These are phyloP conservation scores for Hemitrygon akajei DNA, from an alignment of 2,797 vertebrate genomes.

Conservation along the genomic window DNA sequence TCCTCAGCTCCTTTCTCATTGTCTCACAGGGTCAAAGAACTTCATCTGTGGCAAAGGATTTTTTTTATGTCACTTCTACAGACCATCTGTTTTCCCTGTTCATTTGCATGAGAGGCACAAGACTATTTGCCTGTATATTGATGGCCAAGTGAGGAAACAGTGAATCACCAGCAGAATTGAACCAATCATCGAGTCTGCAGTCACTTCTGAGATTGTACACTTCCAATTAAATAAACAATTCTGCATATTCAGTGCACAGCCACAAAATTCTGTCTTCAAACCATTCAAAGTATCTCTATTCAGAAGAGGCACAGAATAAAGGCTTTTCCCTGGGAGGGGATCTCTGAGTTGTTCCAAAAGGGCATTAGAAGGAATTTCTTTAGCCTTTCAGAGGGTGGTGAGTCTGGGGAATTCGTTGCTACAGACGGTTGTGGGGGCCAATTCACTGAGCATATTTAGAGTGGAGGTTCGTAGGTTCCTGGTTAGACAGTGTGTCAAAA, in stretches of 20 bases:
- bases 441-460: no score
- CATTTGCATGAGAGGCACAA: constrained; percentile 16
- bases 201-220: neutral
- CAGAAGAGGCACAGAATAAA: neutral
- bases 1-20: neutral
- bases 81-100: constrained; percentile 15
- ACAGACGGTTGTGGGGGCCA: no score
- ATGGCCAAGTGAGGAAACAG: neutral
- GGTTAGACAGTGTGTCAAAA: no score
- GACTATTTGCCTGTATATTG: neutral
- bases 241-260: neutral
- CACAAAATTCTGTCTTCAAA: neutral
- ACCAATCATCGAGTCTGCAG: neutral
- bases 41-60: constrained; percentile 20
- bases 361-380: neutral
- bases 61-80: neutral
- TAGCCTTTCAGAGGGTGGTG: no score
- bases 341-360: neutral
- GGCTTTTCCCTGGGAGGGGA: neutral
- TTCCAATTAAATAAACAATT: neutral
- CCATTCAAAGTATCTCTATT: neutral
- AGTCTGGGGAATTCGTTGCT: no score
- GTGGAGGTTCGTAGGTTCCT: no score
- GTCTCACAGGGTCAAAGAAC: constrained; percentile 23
- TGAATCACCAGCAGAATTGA: neutral